Evolutionary conservation across 1,140 invertebrate species (phyloP), one percentile per base, ranked within the genome.

Genomic region (Zaprionus africanus): DNA sequence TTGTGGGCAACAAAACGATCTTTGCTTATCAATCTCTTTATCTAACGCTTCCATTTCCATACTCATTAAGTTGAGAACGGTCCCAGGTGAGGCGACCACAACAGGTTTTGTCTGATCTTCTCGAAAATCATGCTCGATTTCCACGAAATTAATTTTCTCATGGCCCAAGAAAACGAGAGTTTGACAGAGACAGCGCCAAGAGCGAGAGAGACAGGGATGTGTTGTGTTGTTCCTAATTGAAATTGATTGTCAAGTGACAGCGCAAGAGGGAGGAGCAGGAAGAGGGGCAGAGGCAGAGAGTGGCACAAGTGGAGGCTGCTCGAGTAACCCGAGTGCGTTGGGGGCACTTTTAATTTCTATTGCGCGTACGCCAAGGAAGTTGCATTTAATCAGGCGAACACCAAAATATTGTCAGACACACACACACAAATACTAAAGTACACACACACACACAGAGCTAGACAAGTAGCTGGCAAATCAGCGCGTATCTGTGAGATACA

Each of bases 131-230:
- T 70, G 70, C 66, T 76, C 56, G 71, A 85, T 88, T 88, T 88
- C 84, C 69, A 81, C 82, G 84, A 87, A 87, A 76, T 69, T 57
- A 56, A 81, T 90, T 90, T 88, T 90, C 84, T 79, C 85, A 84
- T 87, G 84, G 74, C 78, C 88, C 81, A 78, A 36, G 31, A 69
- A 68, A 69, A 70, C 71, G 59, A 75, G 72, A 75, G 66, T 63
- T 68, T 11, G 57, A 13, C 36, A 51, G 28, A 38, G 57, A 59
- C 9, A 41, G 38, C 36, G 36, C 36, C 17, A 34, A 38, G 68
- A 34, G 28, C 43, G 38, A 24, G 51, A 28, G 34, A 43, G 51
- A 51, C 24, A 34, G 51, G 41, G 60, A 38, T 31, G 59, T 51
- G 28, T 69, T 57, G 36, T 66, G 51, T 46, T 46, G 41, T 17